Conservation (phyloP, 2,888 invertebrate genomes). For the Dynastes tityus region DNA sequence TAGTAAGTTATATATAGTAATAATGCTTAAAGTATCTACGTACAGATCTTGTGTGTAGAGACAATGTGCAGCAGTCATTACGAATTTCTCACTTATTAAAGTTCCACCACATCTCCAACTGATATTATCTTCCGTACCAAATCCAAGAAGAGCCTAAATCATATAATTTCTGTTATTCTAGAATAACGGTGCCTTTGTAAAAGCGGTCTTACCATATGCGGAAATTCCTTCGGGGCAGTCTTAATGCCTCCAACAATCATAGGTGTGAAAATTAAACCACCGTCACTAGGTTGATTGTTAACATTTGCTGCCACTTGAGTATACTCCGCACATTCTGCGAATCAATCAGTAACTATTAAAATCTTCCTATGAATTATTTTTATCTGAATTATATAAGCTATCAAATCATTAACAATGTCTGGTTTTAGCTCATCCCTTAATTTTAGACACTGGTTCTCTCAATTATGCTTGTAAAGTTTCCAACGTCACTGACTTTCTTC, state of each 20-base stretch:
- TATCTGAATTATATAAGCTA: too few relatives aligned
- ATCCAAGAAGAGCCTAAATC: conserved; percentile 54
- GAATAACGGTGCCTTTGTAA: not conserved
- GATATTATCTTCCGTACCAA: conserved; percentile 61
- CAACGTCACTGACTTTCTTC: too few relatives aligned
- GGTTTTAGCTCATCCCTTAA: too few relatives aligned
- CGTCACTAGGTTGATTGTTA: conserved; percentile 33
- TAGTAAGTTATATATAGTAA: not conserved
- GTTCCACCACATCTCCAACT: conserved; percentile 77
- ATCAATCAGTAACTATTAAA: too few relatives aligned
- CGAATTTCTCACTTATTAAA: conserved; percentile 75
- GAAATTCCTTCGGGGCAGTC: conserved; percentile 56
- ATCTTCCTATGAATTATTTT: too few relatives aligned
- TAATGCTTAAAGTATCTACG: conserved; percentile 11
- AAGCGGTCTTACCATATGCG: conserved; percentile 57
- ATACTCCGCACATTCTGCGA: conserved; percentile 35
- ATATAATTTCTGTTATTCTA: not conserved
- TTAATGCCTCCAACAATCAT: conserved; percentile 55
- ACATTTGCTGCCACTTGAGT: conserved; percentile 16
- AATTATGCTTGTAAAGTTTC: too few relatives aligned
- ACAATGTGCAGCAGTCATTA: conserved; percentile 80
- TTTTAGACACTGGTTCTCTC: too few relatives aligned
- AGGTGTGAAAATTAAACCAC: conserved; percentile 2
- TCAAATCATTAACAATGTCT: too few relatives aligned
- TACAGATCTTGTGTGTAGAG: conserved; percentile 53